Evolutionary conservation across 2,888 invertebrate genomes (phyloP).

Genomic region (Neocrepidodera transversa): DNA sequence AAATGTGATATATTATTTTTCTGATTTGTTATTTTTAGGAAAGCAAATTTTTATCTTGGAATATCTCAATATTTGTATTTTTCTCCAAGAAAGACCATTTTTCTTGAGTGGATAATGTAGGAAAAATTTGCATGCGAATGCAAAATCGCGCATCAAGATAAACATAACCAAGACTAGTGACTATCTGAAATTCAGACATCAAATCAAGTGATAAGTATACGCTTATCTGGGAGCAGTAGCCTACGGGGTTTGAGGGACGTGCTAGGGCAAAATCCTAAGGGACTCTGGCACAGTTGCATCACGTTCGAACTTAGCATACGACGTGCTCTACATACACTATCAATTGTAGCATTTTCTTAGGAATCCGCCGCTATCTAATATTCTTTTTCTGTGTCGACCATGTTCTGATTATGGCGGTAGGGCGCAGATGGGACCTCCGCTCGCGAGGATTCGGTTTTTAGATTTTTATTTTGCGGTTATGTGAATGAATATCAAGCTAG

Average conservation of each 20-base stretch:
- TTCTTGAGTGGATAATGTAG: background rate
- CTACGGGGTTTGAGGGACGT: constrained; percentile 22
- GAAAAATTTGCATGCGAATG: background rate
- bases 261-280: constrained; percentile 17
- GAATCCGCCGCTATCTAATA: constrained; percentile 27
- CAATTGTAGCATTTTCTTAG: constrained; percentile 29
- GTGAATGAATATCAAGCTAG: constrained; percentile 19
- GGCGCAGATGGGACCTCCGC: constrained; percentile 26
- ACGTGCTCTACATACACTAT: constrained; percentile 31
- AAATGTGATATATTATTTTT: too few species aligned
- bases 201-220: constrained; percentile 28
- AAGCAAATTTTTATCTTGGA: too few species aligned
- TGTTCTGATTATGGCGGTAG: constrained; percentile 27
- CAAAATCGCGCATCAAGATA: background rate
- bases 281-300: constrained; percentile 22
- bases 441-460: constrained; percentile 20
- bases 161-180: background rate
- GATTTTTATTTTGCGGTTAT: constrained; percentile 29
- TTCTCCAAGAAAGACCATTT: too few species aligned
- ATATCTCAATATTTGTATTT: too few species aligned
- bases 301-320: constrained; percentile 33
- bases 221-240: constrained; percentile 19
- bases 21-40: too few species aligned
- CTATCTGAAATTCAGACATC: constrained; percentile 23
- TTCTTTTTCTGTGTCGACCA: constrained; percentile 29